Conservation (phyloP, 2,113 vertebrate genomes). For the Dicentrarchus labrax region DNA sequence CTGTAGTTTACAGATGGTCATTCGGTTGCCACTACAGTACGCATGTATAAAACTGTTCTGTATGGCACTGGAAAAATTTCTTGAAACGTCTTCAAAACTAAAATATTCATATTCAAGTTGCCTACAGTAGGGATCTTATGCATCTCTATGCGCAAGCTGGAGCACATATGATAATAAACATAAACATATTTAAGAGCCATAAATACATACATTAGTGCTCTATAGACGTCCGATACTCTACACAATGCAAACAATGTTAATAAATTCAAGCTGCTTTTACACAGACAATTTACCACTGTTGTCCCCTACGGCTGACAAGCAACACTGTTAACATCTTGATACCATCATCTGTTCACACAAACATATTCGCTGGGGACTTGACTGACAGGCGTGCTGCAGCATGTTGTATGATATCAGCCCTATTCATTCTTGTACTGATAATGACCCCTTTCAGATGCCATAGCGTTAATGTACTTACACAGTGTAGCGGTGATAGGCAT, state of each 20-base stretch:
- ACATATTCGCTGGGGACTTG: conserved; percentile 41
- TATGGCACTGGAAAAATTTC: not conserved
- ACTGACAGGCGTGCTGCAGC: conserved; percentile 49
- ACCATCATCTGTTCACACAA: conserved; percentile 49
- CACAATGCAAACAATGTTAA: conserved; percentile 25
- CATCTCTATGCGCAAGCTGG: not conserved
- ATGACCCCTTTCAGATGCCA: conserved; percentile 49
- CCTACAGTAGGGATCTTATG: not conserved
- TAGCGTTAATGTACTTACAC: conserved; percentile 56
- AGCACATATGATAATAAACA: not conserved
- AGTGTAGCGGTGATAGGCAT: conserved; percentile 30
- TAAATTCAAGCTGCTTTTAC: conserved; percentile 20
- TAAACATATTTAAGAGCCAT: too few species aligned
- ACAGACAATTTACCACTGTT: conserved; percentile 39
- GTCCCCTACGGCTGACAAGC: conserved; percentile 26
- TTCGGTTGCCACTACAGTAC: too few species aligned
- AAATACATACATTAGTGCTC: not conserved
- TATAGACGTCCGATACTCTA: not conserved
- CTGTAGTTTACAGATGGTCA: not conserved
- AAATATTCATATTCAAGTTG: not conserved
- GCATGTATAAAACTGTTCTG: not conserved
- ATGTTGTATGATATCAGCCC: conserved; percentile 52
- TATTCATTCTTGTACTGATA: conserved; percentile 41
- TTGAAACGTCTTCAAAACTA: not conserved
- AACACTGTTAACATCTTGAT: conserved; percentile 57